phyloP scores from a whole-genome alignment of 1,140 invertebrate species.

The Steinernema khuongi region DNA sequence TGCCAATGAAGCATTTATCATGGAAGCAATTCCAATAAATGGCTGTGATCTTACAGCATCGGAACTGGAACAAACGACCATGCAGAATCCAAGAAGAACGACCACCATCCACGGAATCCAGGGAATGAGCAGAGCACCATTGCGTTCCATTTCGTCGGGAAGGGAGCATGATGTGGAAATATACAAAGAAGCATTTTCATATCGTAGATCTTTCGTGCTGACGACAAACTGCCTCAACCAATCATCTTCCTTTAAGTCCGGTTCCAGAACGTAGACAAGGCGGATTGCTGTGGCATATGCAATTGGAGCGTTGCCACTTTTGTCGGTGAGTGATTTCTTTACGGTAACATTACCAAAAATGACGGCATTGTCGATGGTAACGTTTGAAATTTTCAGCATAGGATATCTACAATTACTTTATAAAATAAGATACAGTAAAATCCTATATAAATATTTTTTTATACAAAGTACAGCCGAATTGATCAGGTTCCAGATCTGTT shows the following conservation, averaged over 20 bases:
- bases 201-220: conserved; percentile 22
- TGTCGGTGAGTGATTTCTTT: conserved; percentile 24
- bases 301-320: conserved; percentile 43
- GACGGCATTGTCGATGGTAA: conserved; percentile 48
- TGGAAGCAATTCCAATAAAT: conserved; percentile 48
- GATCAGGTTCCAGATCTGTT: no score
- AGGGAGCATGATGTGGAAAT: conserved; percentile 44
- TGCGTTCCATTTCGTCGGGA: conserved; percentile 50
- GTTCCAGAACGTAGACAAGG: conserved; percentile 40
- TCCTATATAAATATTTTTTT: no score
- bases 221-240: conserved; percentile 31
- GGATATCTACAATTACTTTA: conserved; percentile 38
- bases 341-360: conserved; percentile 42
- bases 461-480: no score
- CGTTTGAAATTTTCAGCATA: conserved; percentile 38
- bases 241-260: conserved; percentile 31
- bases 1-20: conserved; percentile 50
- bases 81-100: conserved; percentile 47
- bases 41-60: conserved; percentile 46
- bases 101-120: conserved; percentile 52
- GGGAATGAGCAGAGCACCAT: conserved; percentile 49
- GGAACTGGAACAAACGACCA: conserved; percentile 36
- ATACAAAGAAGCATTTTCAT: conserved; percentile 35
- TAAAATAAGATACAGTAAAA: conserved; percentile 1
- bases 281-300: conserved; percentile 37